Base-by-base conservation (phyloP, 2,888 invertebrate species). In the Priocnemis perturbator region DNA sequence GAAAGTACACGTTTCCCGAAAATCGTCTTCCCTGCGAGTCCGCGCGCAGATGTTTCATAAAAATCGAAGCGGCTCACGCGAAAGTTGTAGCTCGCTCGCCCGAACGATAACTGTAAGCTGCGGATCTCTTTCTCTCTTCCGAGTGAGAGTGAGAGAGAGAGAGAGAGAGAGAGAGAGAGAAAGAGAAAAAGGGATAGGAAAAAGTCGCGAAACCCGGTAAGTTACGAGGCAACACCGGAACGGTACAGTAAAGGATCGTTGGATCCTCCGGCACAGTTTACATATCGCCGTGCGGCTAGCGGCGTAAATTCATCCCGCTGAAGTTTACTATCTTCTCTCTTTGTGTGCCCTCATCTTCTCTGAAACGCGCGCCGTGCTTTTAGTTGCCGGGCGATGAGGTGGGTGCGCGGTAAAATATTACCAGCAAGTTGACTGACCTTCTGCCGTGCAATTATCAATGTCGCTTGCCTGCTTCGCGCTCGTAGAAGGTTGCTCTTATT, bases 161-260 rank as follows among this genome's bases (percentile, higher is more conserved):
- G 26, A 7, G 26, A 26, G 3, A 26, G 7, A 26, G 26, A 26
- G 7, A 4, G 11, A 37, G 37, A 37, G 37, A 37, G 1, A 3
- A 3, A 9, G 14, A 37, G 37, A 37, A 37, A 37, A 37, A 37
- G 48, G 7, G 9, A 23, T 5, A 50, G 23, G 14, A 45, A 72
- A 65, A 68, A 71, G 65, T 73, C 64, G 68, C 48, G 61, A 63
- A 68, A 68, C 72, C 65, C 64, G 65, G 72, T 73, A 71, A 71
- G 68, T 68, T 72, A 72, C 73, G 72, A 48, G 57, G 53, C 52
- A 73, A n/a, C 63, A 45, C 53, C 37, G 11, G 63, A 65, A 65
- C 62, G 64, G 64, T 57, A 20, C 37, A 26, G 64, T 60, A 67
- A 63, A 73, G 65, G 48, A 65, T 37, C 60, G 50, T 48, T 56